These are phyloP conservation scores for Apodemia zela DNA, from an alignment of 2,888 invertebrate genomes.

Conservation along the genomic window DNA sequence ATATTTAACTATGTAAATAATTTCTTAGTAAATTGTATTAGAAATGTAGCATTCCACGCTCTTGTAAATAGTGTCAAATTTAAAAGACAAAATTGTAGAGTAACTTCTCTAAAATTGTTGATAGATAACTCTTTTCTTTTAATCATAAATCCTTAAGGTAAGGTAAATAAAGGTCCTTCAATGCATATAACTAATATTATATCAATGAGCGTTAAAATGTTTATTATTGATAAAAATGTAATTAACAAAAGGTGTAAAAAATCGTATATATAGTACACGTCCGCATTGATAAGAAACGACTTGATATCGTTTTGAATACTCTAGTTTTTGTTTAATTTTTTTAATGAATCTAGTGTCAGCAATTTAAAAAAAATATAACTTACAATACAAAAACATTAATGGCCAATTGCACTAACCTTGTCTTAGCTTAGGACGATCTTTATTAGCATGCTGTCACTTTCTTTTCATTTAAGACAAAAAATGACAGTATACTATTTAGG, in stretches of 20 bases:
- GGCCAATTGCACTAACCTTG: no score
- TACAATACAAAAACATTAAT: no score
- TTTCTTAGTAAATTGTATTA: conserved; percentile 3
- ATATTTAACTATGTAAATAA: conserved; percentile 2
- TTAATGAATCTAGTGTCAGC: no score
- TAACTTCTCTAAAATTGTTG: not conserved
- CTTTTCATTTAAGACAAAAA: no score
- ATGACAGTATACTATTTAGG: no score
- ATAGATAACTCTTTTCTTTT: not conserved
- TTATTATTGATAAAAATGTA: not conserved
- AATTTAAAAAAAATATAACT: no score
- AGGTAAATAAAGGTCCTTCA: no score
- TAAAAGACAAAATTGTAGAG: conserved; percentile 1
- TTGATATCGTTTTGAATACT: no score
- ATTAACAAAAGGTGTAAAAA: not conserved
- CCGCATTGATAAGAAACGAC: not conserved
- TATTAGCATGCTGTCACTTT: no score
- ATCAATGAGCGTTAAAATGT: not conserved
- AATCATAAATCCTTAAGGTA: not conserved
- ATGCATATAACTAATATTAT: not conserved
- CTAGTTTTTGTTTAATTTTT: no score
- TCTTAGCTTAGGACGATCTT: no score
- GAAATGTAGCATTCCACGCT: conserved; percentile 20
- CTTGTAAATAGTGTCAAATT: conserved; percentile 18
- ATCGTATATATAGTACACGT: not conserved